These are phyloP conservation scores for Leptestheria dahalacensis DNA, from an alignment of 1,140 invertebrate species.

Conservation along the genomic window DNA sequence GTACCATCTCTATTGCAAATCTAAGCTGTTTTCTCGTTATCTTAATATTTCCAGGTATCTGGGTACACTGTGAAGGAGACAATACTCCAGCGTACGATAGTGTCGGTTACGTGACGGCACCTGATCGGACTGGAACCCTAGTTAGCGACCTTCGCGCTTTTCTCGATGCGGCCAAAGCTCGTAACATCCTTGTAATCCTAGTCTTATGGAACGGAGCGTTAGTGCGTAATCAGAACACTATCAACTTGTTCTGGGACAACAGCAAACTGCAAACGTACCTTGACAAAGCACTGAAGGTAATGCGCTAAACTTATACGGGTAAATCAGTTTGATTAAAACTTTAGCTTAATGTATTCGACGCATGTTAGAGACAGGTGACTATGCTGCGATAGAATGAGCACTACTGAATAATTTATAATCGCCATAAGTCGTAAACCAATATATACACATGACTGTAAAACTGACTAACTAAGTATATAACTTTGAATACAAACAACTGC, in stretches of 20 bases:
- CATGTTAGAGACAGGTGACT: no score
- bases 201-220: conserved; percentile 30
- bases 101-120: conserved; percentile 18
- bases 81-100: conserved; percentile 22
- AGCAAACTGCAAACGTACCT: conserved; percentile 29
- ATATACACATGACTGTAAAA: no score
- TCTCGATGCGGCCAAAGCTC: conserved; percentile 22
- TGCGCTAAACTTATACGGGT: no score
- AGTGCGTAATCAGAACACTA: conserved; percentile 23
- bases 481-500: no score
- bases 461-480: no score
- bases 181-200: conserved; percentile 27
- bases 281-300: conserved; percentile 26
- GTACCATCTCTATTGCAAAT: no score
- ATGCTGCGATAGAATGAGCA: no score
- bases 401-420: no score
- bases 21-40: neutral
- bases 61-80: conserved; percentile 30
- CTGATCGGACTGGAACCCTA: conserved; percentile 17
- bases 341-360: no score
- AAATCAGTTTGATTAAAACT: neutral
- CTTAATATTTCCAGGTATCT: conserved; percentile 24
- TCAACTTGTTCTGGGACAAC: conserved; percentile 27
- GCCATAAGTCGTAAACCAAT: no score
- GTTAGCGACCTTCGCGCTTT: conserved; percentile 18